Percentiles rank a stretch among this genome's conserved stretches.
Conservation (phyloP, 2,113 vertebrate species). For the Halcyon malimbica region DNA sequence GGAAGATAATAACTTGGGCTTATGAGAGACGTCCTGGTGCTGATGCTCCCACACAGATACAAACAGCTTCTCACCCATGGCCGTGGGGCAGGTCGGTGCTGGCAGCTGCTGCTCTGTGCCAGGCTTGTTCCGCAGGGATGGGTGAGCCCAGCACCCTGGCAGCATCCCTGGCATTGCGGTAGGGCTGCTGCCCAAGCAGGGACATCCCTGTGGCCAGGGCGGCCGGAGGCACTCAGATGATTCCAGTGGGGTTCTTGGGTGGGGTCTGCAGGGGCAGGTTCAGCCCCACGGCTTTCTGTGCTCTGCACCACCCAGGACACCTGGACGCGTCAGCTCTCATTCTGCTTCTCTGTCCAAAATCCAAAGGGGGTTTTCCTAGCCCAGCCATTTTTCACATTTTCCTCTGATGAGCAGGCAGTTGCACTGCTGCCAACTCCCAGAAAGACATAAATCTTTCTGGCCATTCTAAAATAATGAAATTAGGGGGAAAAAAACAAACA, state of each 20-base stretch:
- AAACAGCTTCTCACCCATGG: accelerated
- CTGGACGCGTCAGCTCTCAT: background rate
- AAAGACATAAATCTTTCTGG: background rate
- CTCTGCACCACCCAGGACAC: background rate
- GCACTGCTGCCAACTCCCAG: background rate
- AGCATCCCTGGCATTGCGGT: background rate
- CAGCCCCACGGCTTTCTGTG: background rate
- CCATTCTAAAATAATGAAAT: background rate
- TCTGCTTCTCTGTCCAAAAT: background rate
- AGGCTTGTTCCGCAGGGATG: accelerated
- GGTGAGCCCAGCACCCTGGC: background rate
- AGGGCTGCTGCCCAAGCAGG: background rate
- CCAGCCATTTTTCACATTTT: background rate
- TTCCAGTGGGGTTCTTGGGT: background rate
- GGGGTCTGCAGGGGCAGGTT: background rate
- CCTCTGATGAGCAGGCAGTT: background rate
- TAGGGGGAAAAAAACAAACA: too few relatives aligned
- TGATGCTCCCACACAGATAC: background rate
- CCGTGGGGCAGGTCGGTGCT: background rate
- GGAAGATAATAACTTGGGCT: background rate
- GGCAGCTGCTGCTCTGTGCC: accelerated
- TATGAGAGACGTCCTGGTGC: background rate
- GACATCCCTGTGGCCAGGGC: background rate
- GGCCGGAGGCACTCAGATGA: background rate
- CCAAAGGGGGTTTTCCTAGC: background rate